Conservation (phyloP, 2,797 vertebrate species). For the Anabacerthia variegaticeps region DNA sequence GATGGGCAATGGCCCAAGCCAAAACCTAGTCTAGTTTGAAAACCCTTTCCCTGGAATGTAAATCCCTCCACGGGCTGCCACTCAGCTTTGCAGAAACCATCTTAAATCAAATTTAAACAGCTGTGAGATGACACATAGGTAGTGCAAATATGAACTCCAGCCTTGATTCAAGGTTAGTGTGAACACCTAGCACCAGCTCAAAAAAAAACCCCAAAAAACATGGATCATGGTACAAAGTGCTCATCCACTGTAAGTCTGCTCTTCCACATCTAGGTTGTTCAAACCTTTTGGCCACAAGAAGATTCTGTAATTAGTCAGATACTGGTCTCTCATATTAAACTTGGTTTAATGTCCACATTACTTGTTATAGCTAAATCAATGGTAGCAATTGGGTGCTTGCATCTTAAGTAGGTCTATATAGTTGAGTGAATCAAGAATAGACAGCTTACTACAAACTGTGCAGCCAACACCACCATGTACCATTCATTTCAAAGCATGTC, state of each 20-base stretch:
- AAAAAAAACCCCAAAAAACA: neutral
- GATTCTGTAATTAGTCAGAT: neutral
- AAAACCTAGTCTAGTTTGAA: neutral
- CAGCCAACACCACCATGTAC: neutral
- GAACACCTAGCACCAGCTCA: neutral
- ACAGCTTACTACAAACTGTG: neutral
- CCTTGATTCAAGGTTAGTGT: neutral
- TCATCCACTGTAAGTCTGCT: neutral
- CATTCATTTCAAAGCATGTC: neutral
- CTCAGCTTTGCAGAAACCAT: neutral
- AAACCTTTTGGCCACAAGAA: neutral
- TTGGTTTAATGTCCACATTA: neutral
- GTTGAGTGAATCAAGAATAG: neutral
- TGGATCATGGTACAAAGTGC: too few species aligned
- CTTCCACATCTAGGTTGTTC: neutral
- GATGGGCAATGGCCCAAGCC: neutral
- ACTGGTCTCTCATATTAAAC: neutral
- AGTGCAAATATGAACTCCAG: neutral
- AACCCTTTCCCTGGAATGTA: neutral
- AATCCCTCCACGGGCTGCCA: rapidly evolving
- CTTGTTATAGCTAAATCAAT: neutral
- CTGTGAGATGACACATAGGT: rapidly evolving
- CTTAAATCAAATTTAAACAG: neutral
- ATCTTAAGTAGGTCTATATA: neutral
- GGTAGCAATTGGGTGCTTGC: neutral